phyloP scores from a whole-genome alignment of 1,140 invertebrate genomes.

The Musca vetustissima region DNA sequence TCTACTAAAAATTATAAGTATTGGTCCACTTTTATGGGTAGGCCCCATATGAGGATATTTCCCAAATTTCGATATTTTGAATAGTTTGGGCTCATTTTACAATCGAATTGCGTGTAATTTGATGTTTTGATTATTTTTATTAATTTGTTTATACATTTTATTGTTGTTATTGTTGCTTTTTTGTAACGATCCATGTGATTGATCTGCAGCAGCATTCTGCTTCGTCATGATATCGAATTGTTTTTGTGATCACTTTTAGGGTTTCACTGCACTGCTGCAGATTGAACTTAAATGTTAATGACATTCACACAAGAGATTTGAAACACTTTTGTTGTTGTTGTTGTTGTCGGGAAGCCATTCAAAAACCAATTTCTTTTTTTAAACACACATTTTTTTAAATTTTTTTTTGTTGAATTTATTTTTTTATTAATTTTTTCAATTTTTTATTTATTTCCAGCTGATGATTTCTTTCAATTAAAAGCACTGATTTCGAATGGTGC shows the following conservation, averaged over 20 bases:
- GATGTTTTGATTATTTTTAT: no score
- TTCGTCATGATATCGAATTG: no score
- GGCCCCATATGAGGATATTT: no score
- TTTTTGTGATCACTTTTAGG: constrained; percentile 16
- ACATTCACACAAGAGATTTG: not conserved
- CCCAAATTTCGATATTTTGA: no score
- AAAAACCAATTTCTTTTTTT: constrained; percentile 9
- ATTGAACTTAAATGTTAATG: constrained; percentile 16
- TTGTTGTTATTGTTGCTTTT: not conserved
- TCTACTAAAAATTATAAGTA: no score
- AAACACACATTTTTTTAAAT: not conserved
- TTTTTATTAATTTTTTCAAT: not conserved
- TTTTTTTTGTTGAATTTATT: not conserved
- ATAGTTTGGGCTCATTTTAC: no score
- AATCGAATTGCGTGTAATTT: no score
- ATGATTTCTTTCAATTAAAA: constrained; percentile 29
- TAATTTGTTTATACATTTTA: no score
- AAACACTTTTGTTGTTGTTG: no score
- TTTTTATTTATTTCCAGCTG: not conserved
- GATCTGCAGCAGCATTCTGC: no score
- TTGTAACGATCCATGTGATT: no score
- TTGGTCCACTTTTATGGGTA: no score
- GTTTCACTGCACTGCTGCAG: not conserved
- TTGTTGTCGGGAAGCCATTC: constrained; percentile 18
- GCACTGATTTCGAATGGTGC: constrained; percentile 36